phyloP scores from a whole-genome alignment of 92 coral and sea anemone species.

The Chrysogorgia sp. region DNA sequence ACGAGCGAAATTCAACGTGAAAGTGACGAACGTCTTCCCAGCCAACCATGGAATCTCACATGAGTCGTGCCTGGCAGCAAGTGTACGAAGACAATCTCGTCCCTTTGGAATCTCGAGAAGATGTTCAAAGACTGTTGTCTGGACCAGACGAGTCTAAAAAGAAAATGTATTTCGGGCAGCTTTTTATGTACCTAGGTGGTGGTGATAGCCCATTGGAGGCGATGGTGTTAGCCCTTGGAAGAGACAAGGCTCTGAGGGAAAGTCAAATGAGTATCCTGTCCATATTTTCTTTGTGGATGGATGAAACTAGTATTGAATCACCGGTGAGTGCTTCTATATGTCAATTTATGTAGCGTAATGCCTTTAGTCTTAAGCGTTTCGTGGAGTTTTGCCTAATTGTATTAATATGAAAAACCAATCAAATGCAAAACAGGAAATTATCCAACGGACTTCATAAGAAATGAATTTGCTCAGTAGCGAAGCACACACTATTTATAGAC shows the following conservation, averaged over 20 bases:
- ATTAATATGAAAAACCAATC: too few relatives aligned
- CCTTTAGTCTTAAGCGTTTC: too few relatives aligned
- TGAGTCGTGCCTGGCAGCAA: too few relatives aligned
- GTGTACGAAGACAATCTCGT: slow-evolving; percentile 19
- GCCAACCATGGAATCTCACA: too few relatives aligned
- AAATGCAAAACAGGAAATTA: too few relatives aligned
- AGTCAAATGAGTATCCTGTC: slow-evolving; percentile 71
- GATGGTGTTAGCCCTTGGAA: slow-evolving; percentile 74
- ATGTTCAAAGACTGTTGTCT: background rate
- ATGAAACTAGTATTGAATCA: background rate
- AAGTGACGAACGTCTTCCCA: too few relatives aligned
- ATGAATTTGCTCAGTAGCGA: too few relatives aligned
- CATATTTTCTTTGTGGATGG: slow-evolving; percentile 30
- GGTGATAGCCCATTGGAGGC: slow-evolving; percentile 92
- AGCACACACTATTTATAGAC: too few relatives aligned
- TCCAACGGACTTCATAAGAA: too few relatives aligned
- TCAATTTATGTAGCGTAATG: background rate
- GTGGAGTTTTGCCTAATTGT: too few relatives aligned
- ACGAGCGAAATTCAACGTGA: too few relatives aligned
- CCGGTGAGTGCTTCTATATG: background rate
- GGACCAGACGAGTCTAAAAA: slow-evolving; percentile 53
- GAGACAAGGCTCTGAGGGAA: slow-evolving; percentile 75
- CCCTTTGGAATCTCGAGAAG: slow-evolving; percentile 14
- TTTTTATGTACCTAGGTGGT: slow-evolving; percentile 74
- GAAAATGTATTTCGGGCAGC: slow-evolving; percentile 57